Base-by-base conservation (phyloP, 1,140 invertebrate species). In the Drosophila yakuba region DNA sequence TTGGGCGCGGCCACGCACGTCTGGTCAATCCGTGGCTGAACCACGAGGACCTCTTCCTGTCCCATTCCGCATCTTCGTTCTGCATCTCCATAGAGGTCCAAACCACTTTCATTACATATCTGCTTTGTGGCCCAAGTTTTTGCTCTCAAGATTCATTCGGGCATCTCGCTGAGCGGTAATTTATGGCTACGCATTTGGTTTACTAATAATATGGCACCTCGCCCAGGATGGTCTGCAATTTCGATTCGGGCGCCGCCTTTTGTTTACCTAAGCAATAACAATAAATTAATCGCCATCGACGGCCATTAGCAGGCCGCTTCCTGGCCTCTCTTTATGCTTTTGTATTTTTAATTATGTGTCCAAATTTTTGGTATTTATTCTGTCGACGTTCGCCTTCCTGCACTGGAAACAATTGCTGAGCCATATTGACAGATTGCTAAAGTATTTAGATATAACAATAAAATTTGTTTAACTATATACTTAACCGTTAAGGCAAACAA, bases 251-350 rank as follows among this genome's bases (percentile, higher is more conserved):
- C 63, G 62, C 67, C 32, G 47, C 54, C 66, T 71, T 89, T 83
- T 88, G 84, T 89, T 88, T 89, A 89, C 84, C 80, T 88, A 84
- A 89, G 84, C 84, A 88, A 88, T 88, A 88, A 88, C 84, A 79
- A 88, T 88, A 88, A 88, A 88, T 88, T 88, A 89, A 88, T 88
- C 84, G 80, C 28, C 45, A 74, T 63, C 55, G 73, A 83, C 67
- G 69, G 83, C 79, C 84, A 88, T 86, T 86, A 86, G 83, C 38
- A 7, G 52, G 17, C 4, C 28, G 43, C 20, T 69, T 69, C 51
- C 68, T 71, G 7, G 12, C 35, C 63, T 45, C 54, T 43, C 64
- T 62, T 55, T 81, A 79, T 86, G 82, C 83, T 86, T 58, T 86
- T 86, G 83, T 86, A 83, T 88, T 86, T 86, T 86, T 86, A 86